A percentile compares a stretch with the other conserved stretches of the same genome.
Evolutionary conservation across 2,888 invertebrate genomes (phyloP).

Genomic region (Celastrina argiolus): DNA sequence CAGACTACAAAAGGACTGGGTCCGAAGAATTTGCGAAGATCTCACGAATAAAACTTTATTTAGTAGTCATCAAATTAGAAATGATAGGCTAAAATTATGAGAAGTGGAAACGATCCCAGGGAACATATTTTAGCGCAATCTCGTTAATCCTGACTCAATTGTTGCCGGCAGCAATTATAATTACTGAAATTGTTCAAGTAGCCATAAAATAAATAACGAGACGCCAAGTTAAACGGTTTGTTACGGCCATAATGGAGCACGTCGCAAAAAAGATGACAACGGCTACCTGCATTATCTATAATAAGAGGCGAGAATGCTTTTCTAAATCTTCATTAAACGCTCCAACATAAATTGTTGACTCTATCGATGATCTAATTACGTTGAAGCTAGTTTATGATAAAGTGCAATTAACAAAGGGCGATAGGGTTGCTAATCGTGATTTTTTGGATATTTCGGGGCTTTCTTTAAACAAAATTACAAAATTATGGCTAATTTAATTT

Average conservation of each 20-base stretch:
- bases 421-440: constrained; percentile 34
- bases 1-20: neutral
- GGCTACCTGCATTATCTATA: constrained; percentile 48
- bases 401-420: constrained; percentile 35
- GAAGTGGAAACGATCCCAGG: neutral
- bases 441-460: neutral
- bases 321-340: constrained; percentile 67
- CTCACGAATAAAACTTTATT: neutral
- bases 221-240: constrained; percentile 34
- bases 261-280: constrained; percentile 51
- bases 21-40: neutral
- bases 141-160: neutral
- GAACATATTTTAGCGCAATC: neutral
- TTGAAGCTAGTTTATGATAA: constrained; percentile 36
- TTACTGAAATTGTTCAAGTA: neutral
- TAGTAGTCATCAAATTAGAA: neutral
- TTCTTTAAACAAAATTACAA: neutral
- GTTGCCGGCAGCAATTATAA: neutral
- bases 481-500: too few relatives aligned
- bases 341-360: constrained; percentile 53
- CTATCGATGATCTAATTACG: constrained; percentile 61
- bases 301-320: constrained; percentile 38
- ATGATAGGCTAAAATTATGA: neutral
- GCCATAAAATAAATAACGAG: constrained; percentile 21
- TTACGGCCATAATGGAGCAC: constrained; percentile 36